phyloP scores from a whole-genome alignment of 2,888 invertebrate genomes.

The Frankliniella intonsa region DNA sequence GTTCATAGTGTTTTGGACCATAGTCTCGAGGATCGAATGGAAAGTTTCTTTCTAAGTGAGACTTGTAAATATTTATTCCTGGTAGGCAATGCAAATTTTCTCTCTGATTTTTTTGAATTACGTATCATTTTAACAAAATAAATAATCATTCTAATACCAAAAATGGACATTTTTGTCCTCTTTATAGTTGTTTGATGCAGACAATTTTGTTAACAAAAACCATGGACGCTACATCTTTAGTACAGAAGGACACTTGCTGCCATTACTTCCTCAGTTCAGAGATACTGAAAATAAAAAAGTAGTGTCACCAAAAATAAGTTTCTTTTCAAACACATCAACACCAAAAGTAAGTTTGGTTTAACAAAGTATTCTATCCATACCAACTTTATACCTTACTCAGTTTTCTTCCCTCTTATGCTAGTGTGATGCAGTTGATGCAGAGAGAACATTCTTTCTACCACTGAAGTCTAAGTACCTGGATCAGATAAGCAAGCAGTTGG shows the following conservation, averaged over 20 bases:
- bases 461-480: conserved; percentile 40
- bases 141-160: conserved; percentile 12
- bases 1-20: conserved; percentile 58
- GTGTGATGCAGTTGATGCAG: conserved; percentile 43
- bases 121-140: not conserved
- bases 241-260: conserved; percentile 58
- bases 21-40: conserved; percentile 59
- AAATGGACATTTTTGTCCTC: conserved; percentile 32
- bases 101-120: conserved; percentile 23
- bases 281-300: conserved; percentile 40
- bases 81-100: conserved; percentile 46
- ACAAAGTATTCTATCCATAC: conserved; percentile 11
- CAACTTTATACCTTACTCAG: not conserved
- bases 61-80: conserved; percentile 61
- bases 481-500: conserved; percentile 35
- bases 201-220: conserved; percentile 55
- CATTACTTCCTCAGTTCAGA: conserved; percentile 43
- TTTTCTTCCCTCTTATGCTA: conserved; percentile 33
- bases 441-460: conserved; percentile 39
- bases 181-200: conserved; percentile 56
- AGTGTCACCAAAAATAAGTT: conserved; percentile 30
- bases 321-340: conserved; percentile 37
- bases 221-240: conserved; percentile 53
- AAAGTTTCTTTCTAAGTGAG: conserved; percentile 61
- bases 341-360: conserved; percentile 39